Evolutionary conservation across 2,888 invertebrate genomes (phyloP).

Genomic region (Brenthis daphne): DNA sequence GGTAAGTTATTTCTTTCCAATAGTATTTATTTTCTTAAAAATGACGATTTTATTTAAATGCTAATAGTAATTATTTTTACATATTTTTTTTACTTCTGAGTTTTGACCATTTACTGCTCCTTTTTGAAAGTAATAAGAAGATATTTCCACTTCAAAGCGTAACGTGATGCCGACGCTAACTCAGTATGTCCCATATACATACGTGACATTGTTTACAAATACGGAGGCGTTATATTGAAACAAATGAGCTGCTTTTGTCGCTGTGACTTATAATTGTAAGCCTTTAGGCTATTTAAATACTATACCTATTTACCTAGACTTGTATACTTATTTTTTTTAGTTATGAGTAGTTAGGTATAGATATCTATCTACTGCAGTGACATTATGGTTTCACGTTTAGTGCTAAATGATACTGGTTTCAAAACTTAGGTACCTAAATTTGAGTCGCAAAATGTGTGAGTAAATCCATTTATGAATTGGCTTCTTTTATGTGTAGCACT

Average conservation of each 20-base stretch:
- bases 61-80: too few species aligned
- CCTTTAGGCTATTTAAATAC: constrained; percentile 13
- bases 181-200: constrained; percentile 31
- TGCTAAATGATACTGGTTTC: too few species aligned
- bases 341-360: not conserved
- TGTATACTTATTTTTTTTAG: not conserved
- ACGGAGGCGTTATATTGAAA: constrained; percentile 36
- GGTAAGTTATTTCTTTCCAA: too few species aligned
- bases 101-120: too few species aligned
- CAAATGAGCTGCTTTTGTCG: constrained; percentile 36
- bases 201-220: constrained; percentile 39
- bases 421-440: too few species aligned
- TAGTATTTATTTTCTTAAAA: too few species aligned
- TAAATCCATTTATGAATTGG: constrained; percentile 25
- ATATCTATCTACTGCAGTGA: not conserved
- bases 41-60: too few species aligned
- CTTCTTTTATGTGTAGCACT: constrained; percentile 21
- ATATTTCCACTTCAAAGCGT: constrained; percentile 20
- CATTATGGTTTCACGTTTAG: not conserved
- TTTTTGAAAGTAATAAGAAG: not conserved
- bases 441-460: not conserved
- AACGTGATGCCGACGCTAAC: constrained; percentile 16
- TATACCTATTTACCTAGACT: not conserved
- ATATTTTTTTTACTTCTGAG: too few species aligned
- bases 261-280: constrained; percentile 37